Evolutionary conservation across 2,113 vertebrate species (phyloP).

Genomic region (Asarcornis scutulata): DNA sequence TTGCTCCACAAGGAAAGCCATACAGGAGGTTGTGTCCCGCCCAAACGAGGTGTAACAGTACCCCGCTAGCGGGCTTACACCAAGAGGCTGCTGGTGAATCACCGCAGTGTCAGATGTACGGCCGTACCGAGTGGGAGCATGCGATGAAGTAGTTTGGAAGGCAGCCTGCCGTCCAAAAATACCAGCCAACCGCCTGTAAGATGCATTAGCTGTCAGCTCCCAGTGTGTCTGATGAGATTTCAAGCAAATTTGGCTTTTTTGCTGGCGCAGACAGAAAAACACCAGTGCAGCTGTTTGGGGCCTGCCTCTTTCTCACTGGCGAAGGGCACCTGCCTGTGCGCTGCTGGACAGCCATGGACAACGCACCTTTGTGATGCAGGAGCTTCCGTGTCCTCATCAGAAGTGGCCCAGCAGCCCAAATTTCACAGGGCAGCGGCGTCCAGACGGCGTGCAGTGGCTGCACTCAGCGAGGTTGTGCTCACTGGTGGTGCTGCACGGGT

Average conservation of each 20-base stretch:
- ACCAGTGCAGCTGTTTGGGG: not conserved
- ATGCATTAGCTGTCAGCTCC: slow-evolving; percentile 45
- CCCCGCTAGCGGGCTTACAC: not conserved
- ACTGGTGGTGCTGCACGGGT: accelerated
- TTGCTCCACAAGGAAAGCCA: not conserved
- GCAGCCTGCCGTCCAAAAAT: slow-evolving; percentile 46
- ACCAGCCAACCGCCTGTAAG: slow-evolving; percentile 44
- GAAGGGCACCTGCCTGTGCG: not conserved
- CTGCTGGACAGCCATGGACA: not conserved
- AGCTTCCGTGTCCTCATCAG: not conserved
- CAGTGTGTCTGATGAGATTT: slow-evolving; percentile 11
- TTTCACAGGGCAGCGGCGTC: not conserved
- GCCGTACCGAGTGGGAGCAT: not conserved
- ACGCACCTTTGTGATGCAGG: not conserved
- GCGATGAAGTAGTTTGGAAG: slow-evolving; percentile 32
- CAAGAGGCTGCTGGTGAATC: not conserved
- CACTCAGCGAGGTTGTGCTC: accelerated
- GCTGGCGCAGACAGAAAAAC: not conserved
- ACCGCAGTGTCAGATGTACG: not conserved
- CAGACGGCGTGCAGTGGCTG: not conserved
- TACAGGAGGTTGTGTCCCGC: not conserved
- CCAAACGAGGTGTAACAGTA: not conserved
- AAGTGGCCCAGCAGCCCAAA: not conserved
- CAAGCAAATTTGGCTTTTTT: slow-evolving; percentile 6
- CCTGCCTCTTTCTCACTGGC: not conserved